phyloP scores from a whole-genome alignment of 2,113 vertebrate species.

The Suncus etruscus region DNA sequence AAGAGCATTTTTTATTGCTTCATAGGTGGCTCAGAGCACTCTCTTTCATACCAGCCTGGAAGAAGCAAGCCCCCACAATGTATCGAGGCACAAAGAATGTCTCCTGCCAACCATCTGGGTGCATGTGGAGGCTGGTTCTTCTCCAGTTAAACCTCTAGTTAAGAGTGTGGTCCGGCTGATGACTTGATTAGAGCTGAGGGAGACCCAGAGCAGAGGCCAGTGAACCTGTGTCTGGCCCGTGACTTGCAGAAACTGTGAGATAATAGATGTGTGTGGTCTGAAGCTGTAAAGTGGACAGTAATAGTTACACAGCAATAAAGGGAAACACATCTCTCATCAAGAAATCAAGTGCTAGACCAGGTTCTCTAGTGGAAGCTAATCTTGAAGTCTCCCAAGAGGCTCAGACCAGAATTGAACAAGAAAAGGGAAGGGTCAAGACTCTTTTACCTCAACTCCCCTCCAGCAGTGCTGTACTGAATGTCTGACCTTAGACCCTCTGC shows the following conservation, averaged over 20 bases:
- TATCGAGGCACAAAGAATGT: neutral
- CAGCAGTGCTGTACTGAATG: too few species aligned
- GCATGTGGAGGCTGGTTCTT: neutral
- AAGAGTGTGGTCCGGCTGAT: neutral
- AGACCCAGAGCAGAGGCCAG: neutral
- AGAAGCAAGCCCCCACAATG: neutral
- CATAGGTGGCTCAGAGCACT: neutral
- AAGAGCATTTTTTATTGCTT: neutral
- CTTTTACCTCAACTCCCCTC: too few species aligned
- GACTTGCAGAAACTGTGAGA: neutral
- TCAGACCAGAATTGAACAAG: neutral
- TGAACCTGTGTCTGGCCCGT: neutral
- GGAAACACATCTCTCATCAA: neutral
- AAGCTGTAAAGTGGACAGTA: neutral
- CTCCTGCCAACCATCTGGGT: neutral
- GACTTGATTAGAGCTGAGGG: neutral
- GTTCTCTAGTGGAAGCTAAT: neutral
- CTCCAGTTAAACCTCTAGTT: neutral
- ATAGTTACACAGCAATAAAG: neutral
- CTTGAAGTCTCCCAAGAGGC: neutral
- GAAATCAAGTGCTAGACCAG: neutral
- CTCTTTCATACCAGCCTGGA: neutral
- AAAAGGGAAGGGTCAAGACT: neutral
- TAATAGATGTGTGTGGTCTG: neutral
- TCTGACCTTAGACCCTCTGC: too few species aligned